phyloP scores from a whole-genome alignment of 2,113 vertebrate genomes.

The Cavia aperea region DNA sequence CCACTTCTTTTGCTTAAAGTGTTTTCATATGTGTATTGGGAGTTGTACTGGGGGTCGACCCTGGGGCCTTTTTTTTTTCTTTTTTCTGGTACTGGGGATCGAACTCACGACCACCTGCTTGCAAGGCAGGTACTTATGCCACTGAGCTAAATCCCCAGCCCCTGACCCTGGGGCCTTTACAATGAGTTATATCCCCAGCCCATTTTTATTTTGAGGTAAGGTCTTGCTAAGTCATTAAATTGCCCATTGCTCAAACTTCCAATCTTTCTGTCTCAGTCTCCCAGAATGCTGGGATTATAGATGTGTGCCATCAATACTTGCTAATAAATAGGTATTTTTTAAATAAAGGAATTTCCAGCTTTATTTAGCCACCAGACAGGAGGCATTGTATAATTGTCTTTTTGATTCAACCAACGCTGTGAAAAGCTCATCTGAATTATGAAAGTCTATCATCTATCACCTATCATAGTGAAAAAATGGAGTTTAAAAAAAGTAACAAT shows the following conservation, averaged over 20 bases:
- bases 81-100: neutral
- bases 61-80: neutral
- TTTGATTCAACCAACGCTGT: neutral
- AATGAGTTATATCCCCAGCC: neutral
- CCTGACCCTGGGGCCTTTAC: neutral
- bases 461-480: neutral
- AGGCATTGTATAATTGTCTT: conserved; percentile 9
- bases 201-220: neutral
- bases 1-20: neutral
- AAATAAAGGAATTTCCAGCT: neutral
- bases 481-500: conserved; percentile 9
- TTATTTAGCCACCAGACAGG: conserved; percentile 13
- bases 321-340: neutral
- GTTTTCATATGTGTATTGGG: neutral
- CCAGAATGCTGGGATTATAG: neutral
- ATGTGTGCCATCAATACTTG: neutral
- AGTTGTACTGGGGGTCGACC: neutral
- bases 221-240: neutral
- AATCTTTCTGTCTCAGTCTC: neutral
- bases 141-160: too few species aligned
- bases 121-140: too few species aligned
- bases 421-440: conserved; percentile 24
- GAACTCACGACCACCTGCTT: too few species aligned
- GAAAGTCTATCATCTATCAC: conserved; percentile 18
- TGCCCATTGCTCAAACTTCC: neutral